Evolutionary conservation across 1,140 invertebrate genomes (phyloP).

Genomic region (Hylaeus anthracinus): DNA sequence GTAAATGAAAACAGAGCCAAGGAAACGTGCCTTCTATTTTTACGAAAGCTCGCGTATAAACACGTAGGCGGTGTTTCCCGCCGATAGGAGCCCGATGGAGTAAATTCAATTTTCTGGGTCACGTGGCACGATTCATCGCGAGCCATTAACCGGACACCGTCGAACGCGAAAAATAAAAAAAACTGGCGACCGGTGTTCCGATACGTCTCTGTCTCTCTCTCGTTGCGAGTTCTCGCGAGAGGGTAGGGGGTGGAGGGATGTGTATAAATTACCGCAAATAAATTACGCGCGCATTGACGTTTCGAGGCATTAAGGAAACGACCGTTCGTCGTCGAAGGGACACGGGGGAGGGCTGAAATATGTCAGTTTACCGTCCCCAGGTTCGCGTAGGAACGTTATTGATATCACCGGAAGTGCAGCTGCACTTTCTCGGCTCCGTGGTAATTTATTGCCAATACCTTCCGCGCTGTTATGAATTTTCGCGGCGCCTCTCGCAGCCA

Average conservation of each 20-base stretch:
- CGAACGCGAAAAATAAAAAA: neutral
- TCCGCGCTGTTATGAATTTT: slow-evolving; percentile 3
- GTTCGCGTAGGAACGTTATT: slow-evolving; percentile 35
- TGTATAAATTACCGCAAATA: neutral
- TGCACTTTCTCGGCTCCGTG: slow-evolving; percentile 6
- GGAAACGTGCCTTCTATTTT: neutral
- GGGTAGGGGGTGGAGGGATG: too few species aligned
- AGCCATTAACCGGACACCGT: neutral
- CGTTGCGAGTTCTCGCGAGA: neutral
- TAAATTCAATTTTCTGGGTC: slow-evolving; percentile 18
- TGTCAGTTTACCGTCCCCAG: slow-evolving; percentile 21
- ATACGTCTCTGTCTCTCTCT: too few species aligned
- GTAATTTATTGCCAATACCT: slow-evolving; percentile 49
- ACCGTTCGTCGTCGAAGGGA: slow-evolving; percentile 9
- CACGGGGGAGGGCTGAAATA: slow-evolving; percentile 21
- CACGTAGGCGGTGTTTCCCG: neutral
- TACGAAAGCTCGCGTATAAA: neutral
- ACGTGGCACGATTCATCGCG: neutral
- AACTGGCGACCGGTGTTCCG: neutral
- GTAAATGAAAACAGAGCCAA: neutral
- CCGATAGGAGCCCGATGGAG: neutral
- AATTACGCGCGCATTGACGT: slow-evolving; percentile 10
- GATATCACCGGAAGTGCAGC: slow-evolving; percentile 44
- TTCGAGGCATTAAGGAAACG: slow-evolving; percentile 32
- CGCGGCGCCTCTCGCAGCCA: too few species aligned